Conservation (phyloP, 2,797 vertebrate genomes). For the Mycteria americana region DNA sequence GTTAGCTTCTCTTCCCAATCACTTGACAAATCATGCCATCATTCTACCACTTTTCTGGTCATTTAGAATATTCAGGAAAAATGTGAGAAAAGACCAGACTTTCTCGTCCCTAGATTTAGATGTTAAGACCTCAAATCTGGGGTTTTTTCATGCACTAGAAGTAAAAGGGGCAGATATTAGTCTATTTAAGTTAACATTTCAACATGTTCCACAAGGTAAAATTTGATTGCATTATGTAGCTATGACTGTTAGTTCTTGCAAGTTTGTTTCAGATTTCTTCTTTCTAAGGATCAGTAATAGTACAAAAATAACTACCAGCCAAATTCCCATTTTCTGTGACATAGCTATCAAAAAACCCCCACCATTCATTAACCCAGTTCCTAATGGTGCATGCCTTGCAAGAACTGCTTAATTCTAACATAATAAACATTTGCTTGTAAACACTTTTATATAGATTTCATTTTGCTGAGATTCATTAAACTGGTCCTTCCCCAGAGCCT, state of each 20-base stretch:
- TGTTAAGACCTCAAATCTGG: not conserved
- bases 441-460: not conserved
- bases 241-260: not conserved
- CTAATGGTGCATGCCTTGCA: not conserved
- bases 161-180: not conserved
- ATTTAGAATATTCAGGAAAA: not conserved
- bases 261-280: not conserved
- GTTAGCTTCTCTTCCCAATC: not conserved
- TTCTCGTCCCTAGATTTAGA: not conserved
- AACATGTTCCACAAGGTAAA: not conserved
- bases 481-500: not conserved
- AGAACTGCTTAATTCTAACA: not conserved
- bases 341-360: not conserved
- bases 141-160: not conserved
- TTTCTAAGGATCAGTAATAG: not conserved
- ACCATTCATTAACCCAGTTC: not conserved
- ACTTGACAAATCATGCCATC: not conserved
- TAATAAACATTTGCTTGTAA: conserved; percentile 3
- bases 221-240: not conserved
- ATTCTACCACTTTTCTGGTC: not conserved
- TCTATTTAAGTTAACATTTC: not conserved
- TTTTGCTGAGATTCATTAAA: not conserved
- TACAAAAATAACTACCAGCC: not conserved
- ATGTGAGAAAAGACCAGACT: not conserved
- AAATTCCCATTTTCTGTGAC: not conserved